Percentiles rank a stretch among this genome's conserved stretches.
Conservation (phyloP, 2,797 vertebrate genomes). For the Hydrophis major region DNA sequence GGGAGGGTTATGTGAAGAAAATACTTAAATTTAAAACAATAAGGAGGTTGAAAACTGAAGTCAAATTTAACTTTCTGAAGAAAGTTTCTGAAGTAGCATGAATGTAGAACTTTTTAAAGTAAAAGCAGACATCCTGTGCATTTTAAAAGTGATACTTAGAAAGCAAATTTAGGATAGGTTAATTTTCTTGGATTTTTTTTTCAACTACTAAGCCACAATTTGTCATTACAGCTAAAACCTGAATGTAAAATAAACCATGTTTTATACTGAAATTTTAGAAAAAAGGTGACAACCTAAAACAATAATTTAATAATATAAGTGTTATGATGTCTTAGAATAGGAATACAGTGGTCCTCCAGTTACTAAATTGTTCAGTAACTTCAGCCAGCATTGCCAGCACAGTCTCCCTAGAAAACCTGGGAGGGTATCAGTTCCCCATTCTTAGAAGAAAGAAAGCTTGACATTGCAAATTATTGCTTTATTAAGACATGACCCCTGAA, state of each 20-base stretch:
- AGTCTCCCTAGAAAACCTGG: background rate
- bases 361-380: background rate
- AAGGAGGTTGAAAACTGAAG: background rate
- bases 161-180: background rate
- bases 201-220: background rate
- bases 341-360: background rate
- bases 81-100: background rate
- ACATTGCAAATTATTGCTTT: background rate
- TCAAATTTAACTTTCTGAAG: accelerated
- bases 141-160: background rate
- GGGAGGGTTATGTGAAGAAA: background rate
- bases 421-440: background rate
- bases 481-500: background rate
- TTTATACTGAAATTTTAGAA: background rate
- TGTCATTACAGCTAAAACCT: background rate
- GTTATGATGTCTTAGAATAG: background rate
- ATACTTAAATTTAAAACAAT: background rate
- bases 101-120: background rate
- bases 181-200: background rate
- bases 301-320: background rate
- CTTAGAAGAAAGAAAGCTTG: background rate
- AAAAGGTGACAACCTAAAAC: background rate
- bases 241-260: background rate
- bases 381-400: background rate
- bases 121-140: background rate